These are phyloP conservation scores for Echinometra lucunter DNA, from an alignment of 53 echinoderm and acorn worm species.

Conservation along the genomic window DNA sequence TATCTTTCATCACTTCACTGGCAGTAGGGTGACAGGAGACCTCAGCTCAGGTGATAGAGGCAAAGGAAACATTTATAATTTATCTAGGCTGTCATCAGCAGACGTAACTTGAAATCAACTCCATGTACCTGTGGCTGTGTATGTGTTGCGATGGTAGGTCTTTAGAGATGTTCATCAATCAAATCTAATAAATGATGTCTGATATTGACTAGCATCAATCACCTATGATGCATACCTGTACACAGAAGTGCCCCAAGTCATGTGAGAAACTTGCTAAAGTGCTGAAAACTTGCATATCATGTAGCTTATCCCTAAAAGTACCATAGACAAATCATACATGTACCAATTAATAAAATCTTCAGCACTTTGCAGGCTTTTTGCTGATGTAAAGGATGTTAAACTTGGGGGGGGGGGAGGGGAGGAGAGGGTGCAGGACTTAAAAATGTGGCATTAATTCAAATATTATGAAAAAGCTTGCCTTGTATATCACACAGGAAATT, in stretches of 20 bases:
- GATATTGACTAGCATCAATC: neutral
- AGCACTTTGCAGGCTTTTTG: too few species aligned
- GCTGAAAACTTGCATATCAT: too few species aligned
- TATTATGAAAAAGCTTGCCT: too few species aligned
- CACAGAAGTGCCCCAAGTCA: neutral
- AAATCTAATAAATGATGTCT: neutral
- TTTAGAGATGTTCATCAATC: neutral
- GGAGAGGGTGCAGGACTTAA: too few species aligned
- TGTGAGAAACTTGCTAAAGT: too few species aligned
- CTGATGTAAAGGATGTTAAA: too few species aligned
- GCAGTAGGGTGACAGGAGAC: neutral
- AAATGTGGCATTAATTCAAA: too few species aligned
- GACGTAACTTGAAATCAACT: slow-evolving; percentile 12
- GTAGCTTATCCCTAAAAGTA: too few species aligned
- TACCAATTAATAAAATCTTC: too few species aligned
- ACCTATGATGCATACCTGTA: neutral
- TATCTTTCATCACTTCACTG: slow-evolving; percentile 4
- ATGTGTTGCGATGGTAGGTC: neutral
- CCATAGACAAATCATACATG: too few species aligned
- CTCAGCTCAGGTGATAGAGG: slow-evolving; percentile 24
- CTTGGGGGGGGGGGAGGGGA: too few species aligned
- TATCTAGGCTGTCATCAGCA: slow-evolving; percentile 33
- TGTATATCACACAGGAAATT: too few species aligned
- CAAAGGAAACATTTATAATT: slow-evolving; percentile 32
- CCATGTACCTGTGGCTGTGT: neutral